Base-by-base conservation (phyloP, 2,888 invertebrate genomes). In the Agrilus cyanescens region DNA sequence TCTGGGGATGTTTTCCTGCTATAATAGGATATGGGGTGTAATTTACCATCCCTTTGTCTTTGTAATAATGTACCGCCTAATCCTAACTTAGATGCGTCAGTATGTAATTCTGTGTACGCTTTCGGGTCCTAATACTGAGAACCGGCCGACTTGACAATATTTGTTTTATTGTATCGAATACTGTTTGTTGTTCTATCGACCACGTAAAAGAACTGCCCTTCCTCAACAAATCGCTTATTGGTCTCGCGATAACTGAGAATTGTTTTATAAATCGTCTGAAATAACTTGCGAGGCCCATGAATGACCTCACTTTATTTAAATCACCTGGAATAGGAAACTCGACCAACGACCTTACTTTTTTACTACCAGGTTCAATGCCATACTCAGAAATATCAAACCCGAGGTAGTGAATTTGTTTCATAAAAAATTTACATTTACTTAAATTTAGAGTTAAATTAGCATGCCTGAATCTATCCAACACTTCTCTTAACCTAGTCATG, bases 1-100 rank as follows among this genome's bases (percentile, higher is more conserved):
- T 40, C 37, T 1, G 49, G 50, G 1, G 55, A 53, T 1, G 59
- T 57, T 31, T 54, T 46, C 41, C 58, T 57, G 4, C 57, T 59
- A 48, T 57, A 61, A 47, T 57, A 59, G 39, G 57, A 57, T 0
- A 61, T 41, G 0, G 59, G 60, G 30, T 60, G 56, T 16, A 59
- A 52, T 25, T 51, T 48, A n/a, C n/a, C n/a, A n/a, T n/a, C n/a
- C n/a, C n/a, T n/a, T n/a, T n/a, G n/a, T n/a, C n/a, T n/a, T n/a
- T 63, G 62, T 30, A 63, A 12, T 14, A 62, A 41, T 6, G 60
- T 51, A 2, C 53, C 51, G 1, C 58, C 61, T 41, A 51, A 60
- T 1, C 60, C 61, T 4, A 45, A 10, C 1, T 52, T 39, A 40
- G 56, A 57, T 1, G 58, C 61, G 46, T 63, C 61, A 15, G 57